Evolutionary conservation across 2,797 vertebrate species (phyloP), one percentile per base, ranked within the genome.

Genomic region (Aphelocoma californica): DNA sequence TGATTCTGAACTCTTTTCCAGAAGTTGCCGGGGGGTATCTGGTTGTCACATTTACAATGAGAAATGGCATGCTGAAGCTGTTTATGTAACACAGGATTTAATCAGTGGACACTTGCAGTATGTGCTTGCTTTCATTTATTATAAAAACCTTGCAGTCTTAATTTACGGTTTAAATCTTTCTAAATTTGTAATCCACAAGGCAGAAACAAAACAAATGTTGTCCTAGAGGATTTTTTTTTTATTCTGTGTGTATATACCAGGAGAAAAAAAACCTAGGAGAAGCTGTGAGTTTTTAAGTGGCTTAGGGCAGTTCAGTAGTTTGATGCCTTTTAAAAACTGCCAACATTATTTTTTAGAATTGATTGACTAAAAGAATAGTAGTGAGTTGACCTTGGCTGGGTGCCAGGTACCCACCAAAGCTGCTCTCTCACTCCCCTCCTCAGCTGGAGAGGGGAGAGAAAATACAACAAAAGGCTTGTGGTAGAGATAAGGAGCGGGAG

Each of bases 31-130:
- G 51, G 14, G 65, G 69, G 24, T 89, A 36, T 92, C 80, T 94
- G 66, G 40, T 90, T 81, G 84, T 92, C 80, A 36, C 84, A 64
- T 81, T 91, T 88, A 34, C 34, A 44, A 10, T 84, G 67, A 86
- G 62, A 75, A 93, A 53, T 70, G 74, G 40, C 83, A 84, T 42
- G 4, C 74, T 92, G 47, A 84, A 51, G 62, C 77, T 90, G 86
- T 92, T 92, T 95, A 88, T 81, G 53, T 93, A 91, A 73, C 31
- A 31, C 16, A 38, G 65, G 70, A 57, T 90, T 93, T 94, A 91
- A 93, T 81, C 58, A 70, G 66, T 81, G 51, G 80, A 82, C 71
- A 20, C 66, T 86, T 86, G 44, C 56, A 64, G 32, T 48, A 57
- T 66, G 56, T 65, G 54, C 40, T 60, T 88, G 24, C 36, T 81